Conservation (phyloP, 2,888 invertebrate genomes). For the Ceraclea dissimilis region DNA sequence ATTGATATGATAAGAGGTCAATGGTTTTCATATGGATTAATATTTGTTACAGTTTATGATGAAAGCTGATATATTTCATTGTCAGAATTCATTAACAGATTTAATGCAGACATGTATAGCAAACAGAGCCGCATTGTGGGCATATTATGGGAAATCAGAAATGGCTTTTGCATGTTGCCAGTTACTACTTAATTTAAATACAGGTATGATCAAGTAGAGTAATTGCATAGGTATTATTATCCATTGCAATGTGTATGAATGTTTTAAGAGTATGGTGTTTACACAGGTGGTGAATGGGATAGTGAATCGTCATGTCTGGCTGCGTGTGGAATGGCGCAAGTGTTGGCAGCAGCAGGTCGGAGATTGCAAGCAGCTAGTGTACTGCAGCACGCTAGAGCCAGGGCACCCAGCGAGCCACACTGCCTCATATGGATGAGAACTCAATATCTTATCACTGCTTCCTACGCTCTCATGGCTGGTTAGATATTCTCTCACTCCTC, state of each 20-base stretch:
- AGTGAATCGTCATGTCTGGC: conserved; percentile 31
- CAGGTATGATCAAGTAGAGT: too few relatives aligned
- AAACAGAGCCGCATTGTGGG: conserved; percentile 80
- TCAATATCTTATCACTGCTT: conserved; percentile 23
- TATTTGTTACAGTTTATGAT: conserved; percentile 55
- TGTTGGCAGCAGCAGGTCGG: conserved; percentile 26
- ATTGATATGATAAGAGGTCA: not conserved
- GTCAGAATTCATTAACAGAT: conserved; percentile 74
- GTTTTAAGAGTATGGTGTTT: too few relatives aligned
- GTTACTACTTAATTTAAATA: conserved; percentile 67
- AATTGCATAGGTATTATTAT: too few relatives aligned
- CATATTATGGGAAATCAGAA: conserved; percentile 79
- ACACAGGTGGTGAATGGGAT: conserved; percentile 27
- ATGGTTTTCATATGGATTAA: not conserved
- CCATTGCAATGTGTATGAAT: too few relatives aligned
- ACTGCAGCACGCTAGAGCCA: conserved; percentile 37
- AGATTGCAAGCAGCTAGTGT: conserved; percentile 31
- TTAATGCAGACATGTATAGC: conserved; percentile 73
- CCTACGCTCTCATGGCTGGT: conserved; percentile 20
- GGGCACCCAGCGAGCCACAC: conserved; percentile 22
- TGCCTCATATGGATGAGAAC: conserved; percentile 24
- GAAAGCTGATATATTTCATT: conserved; percentile 80
- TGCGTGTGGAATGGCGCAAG: conserved; percentile 36
- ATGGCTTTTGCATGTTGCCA: conserved; percentile 77
- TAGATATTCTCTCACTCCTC: not conserved